Conservation (phyloP, 2,888 invertebrate species). For the Nemotelus pantherinus region DNA sequence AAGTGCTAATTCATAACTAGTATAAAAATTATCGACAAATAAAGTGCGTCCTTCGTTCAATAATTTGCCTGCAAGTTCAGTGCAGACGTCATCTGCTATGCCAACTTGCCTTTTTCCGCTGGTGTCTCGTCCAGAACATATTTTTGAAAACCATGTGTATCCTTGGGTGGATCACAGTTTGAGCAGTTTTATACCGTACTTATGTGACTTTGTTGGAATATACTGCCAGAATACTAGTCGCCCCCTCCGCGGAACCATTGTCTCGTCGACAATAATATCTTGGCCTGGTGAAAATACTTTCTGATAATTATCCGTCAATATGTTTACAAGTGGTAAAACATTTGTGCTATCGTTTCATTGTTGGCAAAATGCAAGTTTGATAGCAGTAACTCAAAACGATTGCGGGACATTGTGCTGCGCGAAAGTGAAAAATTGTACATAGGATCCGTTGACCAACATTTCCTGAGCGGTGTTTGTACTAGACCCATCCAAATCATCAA, state of each 20-base stretch:
- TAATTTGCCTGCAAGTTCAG: constrained; percentile 56
- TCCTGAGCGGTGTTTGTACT: constrained; percentile 49
- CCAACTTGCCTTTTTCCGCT: constrained; percentile 51
- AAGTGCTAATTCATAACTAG: too few relatives aligned
- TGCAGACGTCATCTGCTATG: constrained; percentile 47
- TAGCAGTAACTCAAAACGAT: constrained; percentile 52
- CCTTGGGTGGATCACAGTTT: constrained; percentile 52
- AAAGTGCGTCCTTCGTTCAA: constrained; percentile 56
- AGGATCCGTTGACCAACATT: constrained; percentile 50
- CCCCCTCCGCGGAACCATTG: constrained; percentile 54
- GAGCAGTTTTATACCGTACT: constrained; percentile 53
- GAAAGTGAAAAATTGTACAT: constrained; percentile 51
- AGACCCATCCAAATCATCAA: constrained; percentile 52
- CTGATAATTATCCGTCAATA: constrained; percentile 50
- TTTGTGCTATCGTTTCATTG: constrained; percentile 47
- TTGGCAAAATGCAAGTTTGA: constrained; percentile 40
- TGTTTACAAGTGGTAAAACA: constrained; percentile 49
- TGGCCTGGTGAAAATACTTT: constrained; percentile 51
- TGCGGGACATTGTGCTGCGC: constrained; percentile 49
- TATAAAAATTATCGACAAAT: constrained; percentile 43
- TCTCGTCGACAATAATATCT: constrained; percentile 54
- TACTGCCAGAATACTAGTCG: constrained; percentile 53
- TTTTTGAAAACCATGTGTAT: constrained; percentile 50
- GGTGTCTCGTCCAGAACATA: constrained; percentile 53
- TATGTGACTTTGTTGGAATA: constrained; percentile 51